Percentiles rank a stretch among this genome's conserved stretches.
These are phyloP conservation scores for Anadara kagoshimensis DNA, from an alignment of 1,140 invertebrate genomes.

Conservation along the genomic window DNA sequence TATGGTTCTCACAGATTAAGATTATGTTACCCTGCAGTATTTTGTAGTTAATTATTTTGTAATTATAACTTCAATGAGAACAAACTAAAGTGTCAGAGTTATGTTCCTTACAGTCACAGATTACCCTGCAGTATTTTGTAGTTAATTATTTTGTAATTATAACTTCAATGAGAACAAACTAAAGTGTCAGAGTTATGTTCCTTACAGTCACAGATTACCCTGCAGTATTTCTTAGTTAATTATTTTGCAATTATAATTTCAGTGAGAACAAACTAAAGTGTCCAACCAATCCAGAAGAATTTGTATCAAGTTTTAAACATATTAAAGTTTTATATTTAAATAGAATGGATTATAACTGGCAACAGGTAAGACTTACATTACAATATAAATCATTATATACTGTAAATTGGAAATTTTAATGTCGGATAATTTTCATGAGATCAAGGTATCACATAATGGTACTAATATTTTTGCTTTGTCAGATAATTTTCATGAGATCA, in stretches of 20 bases:
- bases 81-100: neutral
- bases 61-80: too few species aligned
- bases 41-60: too few species aligned
- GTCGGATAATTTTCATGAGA: too few species aligned
- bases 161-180: too few species aligned
- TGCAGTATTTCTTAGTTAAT: neutral
- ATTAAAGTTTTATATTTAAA: slow-evolving; percentile 83
- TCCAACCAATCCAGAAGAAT: slow-evolving; percentile 75
- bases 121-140: neutral
- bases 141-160: too few species aligned
- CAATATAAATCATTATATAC: too few species aligned
- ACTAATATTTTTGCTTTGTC: too few species aligned
- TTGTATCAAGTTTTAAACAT: slow-evolving; percentile 77
- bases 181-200: neutral
- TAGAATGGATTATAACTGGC: slow-evolving; percentile 84
- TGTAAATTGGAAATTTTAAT: too few species aligned
- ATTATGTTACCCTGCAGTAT: too few species aligned
- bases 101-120: neutral
- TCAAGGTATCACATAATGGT: too few species aligned
- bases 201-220: neutral
- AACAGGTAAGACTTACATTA: slow-evolving; percentile 72
- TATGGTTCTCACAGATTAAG: too few species aligned
- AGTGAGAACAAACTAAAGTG: slow-evolving; percentile 84
- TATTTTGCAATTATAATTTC: slow-evolving; percentile 40
- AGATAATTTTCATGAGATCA: too few species aligned